A percentile compares a stretch with the other conserved stretches of the same genome.
Conservation (phyloP, 2,888 invertebrate genomes). For the Caenorhabditis sinica region DNA sequence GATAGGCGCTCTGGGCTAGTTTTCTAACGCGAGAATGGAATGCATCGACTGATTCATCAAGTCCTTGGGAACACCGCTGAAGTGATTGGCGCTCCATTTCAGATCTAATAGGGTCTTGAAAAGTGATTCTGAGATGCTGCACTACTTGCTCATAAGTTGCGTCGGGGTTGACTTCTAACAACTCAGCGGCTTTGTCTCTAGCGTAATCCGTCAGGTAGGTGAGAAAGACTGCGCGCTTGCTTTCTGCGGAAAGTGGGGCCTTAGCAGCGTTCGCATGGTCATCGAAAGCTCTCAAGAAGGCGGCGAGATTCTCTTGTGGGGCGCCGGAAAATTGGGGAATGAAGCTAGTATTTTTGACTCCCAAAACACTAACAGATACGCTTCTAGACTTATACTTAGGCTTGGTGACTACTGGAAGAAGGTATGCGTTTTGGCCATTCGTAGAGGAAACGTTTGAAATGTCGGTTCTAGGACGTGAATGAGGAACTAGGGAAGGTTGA, state of each 20-base stretch:
- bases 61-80: not conserved
- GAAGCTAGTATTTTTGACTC: not conserved
- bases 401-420: too few species aligned
- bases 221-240: not conserved
- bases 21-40: not conserved
- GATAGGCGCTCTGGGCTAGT: conserved; percentile 12
- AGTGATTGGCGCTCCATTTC: conserved; percentile 20
- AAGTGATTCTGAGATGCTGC: not conserved
- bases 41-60: not conserved
- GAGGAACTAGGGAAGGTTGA: too few species aligned
- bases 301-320: not conserved
- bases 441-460: too few species aligned
- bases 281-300: not conserved
- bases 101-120: conserved; percentile 21
- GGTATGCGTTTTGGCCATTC: too few species aligned
- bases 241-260: not conserved
- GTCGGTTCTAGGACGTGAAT: too few species aligned
- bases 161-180: not conserved
- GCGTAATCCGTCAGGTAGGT: conserved; percentile 21
- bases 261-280: not conserved
- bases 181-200: conserved; percentile 20
- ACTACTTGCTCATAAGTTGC: not conserved
- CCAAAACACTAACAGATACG: not conserved
- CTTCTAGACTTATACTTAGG: too few species aligned
- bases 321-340: not conserved